Base-by-base conservation (phyloP, 1,140 invertebrate genomes). In the Drosophila chauvacae region DNA sequence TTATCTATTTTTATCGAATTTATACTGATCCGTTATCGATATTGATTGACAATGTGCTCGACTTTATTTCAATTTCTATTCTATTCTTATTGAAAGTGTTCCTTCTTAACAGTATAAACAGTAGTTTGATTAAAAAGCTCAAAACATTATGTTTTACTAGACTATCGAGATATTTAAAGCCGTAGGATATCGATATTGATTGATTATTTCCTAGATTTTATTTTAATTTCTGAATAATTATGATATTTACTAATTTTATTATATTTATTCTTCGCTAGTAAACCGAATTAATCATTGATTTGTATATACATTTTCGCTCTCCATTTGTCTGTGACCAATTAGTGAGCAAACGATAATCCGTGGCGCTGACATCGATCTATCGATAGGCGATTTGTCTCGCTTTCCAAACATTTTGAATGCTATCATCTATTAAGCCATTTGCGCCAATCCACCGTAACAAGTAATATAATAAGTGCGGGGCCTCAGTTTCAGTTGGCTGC, bases 381-480 rank as follows among this genome's bases (percentile, higher is more conserved):
- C 80, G 62, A 68, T 56, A 30, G 14, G 30, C 18, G 41, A 75
- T 48, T 80, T 50, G 66, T n/a, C 53, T 63, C 74, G 64, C 73
- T 81, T 57, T 81, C 53, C 45, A 56, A 70, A 39, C 53, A 58
- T 80, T 81, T 72, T 63, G 63, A 53, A 58, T 65, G 56, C 42
- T 53, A 64, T 41, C 59, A 86, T 81, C 60, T 85, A 86, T 86
- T 86, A 62, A 86, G 82, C 79, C 73, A 86, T 86, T 81, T 79
- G 55, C 58, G 59, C 75, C 71, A 71, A 63, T 59, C 53, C 55
- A 63, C 61, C 53, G 26, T n/a, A 28, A 59, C 53, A 28, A 23
- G 14, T 63, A 30, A 30, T 23, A 30, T 26, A 41, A n/a, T 48
- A 47, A 47, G 45, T 47, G 53, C 18, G 14, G 18, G 26, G 23